Evolutionary conservation across 1,140 invertebrate species (phyloP).

Genomic region (Notospermus geniculatus): DNA sequence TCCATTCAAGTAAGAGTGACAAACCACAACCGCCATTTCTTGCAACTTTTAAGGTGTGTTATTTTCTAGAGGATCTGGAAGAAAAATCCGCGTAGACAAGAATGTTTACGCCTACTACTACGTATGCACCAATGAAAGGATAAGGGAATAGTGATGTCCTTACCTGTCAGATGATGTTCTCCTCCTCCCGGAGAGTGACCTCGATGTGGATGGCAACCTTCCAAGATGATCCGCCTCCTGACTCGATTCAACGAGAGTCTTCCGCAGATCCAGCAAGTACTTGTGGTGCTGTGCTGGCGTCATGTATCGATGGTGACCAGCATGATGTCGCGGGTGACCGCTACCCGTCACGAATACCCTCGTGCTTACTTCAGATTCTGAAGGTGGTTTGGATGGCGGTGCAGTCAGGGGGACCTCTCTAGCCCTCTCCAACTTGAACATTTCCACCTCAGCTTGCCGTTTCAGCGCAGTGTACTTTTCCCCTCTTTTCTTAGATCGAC

Average conservation of each 20-base stretch:
- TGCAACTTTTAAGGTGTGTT: too few species aligned
- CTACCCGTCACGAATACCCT: conserved; percentile 8
- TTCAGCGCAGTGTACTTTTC: conserved; percentile 27
- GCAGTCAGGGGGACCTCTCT: conserved; percentile 28
- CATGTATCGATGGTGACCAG: conserved; percentile 20
- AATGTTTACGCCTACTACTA: too few species aligned
- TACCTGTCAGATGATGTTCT: too few species aligned
- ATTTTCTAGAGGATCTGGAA: too few species aligned
- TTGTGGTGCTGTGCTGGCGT: conserved; percentile 33
- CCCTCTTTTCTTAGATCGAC: conserved; percentile 24
- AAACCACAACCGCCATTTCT: too few species aligned
- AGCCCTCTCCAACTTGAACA: conserved; percentile 40
- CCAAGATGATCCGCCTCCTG: background rate
- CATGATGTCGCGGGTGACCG: conserved; percentile 12
- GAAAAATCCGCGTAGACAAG: too few species aligned
- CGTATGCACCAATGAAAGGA: too few species aligned
- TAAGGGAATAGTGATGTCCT: too few species aligned
- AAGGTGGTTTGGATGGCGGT: conserved; percentile 15
- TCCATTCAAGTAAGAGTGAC: too few species aligned
- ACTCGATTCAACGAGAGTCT: conserved; percentile 22
- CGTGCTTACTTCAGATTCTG: conserved; percentile 7
- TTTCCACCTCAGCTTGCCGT: conserved; percentile 37
- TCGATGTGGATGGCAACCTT: too few species aligned
- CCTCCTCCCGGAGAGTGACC: too few species aligned
- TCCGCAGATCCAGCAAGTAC: conserved; percentile 30